Percentiles rank a stretch among this genome's conserved stretches.
Evolutionary conservation across 30 jellyfish, hydroid and myxozoan species (phyloP).

Genomic region (Turritopsis rubra): DNA sequence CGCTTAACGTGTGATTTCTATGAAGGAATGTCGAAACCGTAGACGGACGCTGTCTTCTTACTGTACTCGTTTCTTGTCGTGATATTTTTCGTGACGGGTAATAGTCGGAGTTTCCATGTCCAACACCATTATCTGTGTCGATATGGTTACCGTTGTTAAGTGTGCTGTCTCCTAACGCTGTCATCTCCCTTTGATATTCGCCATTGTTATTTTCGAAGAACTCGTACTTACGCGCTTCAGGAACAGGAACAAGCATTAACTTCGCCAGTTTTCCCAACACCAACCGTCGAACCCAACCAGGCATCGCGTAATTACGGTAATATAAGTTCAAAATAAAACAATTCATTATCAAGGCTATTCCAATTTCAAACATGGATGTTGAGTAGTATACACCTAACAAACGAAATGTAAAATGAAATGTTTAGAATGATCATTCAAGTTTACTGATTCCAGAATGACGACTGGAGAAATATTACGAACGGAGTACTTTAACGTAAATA

Average conservation of each 20-base stretch:
- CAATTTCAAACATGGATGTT: constrained; percentile 88
- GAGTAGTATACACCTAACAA: constrained; percentile 80
- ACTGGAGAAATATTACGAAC: too few species aligned
- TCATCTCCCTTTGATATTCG: neutral
- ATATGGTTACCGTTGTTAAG: neutral
- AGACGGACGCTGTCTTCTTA: neutral
- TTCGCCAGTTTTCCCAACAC: constrained; percentile 67
- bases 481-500: too few species aligned
- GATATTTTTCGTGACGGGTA: neutral
- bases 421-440: neutral
- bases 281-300: constrained; percentile 59
- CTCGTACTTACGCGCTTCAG: constrained; percentile 22
- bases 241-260: constrained; percentile 51
- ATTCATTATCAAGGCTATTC: constrained; percentile 79
- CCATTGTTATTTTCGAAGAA: constrained; percentile 8
- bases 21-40: constrained; percentile 1
- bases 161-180: neutral
- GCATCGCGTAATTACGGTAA: constrained; percentile 88
- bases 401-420: neutral
- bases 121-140: neutral
- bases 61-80: neutral
- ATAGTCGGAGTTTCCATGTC: neutral
- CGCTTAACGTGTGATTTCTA: neutral
- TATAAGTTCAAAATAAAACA: constrained; percentile 77
- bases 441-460: neutral